These are phyloP conservation scores for Microctonus brassicae DNA, from an alignment of 2,888 invertebrate species.

Conservation along the genomic window DNA sequence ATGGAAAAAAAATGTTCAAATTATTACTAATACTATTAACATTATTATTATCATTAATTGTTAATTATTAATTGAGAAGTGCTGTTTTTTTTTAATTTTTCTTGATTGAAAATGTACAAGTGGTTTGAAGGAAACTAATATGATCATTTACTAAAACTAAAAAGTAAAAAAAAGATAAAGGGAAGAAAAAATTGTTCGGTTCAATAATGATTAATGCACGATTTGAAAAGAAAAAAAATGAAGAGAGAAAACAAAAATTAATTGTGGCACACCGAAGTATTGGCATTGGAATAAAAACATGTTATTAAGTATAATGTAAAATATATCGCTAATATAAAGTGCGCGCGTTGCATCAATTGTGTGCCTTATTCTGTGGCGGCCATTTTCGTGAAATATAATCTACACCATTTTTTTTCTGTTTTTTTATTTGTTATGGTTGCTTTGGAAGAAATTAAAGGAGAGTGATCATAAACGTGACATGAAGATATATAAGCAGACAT, in stretches of 20 bases:
- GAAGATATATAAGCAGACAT: neutral
- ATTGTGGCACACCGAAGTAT: constrained; percentile 17
- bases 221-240: constrained; percentile 13
- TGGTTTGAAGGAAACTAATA: too few species aligned
- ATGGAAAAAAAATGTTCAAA: constrained; percentile 1
- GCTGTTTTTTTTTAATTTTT: too few species aligned
- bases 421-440: constrained; percentile 43
- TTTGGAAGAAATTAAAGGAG: constrained; percentile 23
- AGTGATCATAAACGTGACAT: constrained; percentile 7
- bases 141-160: neutral
- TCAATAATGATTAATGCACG: constrained; percentile 7
- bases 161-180: neutral
- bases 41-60: neutral
- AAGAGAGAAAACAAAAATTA: constrained; percentile 24
- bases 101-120: neutral
- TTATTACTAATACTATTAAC: neutral
- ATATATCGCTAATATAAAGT: constrained; percentile 56
- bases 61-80: neutral
- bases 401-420: constrained; percentile 34
- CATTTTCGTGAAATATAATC: constrained; percentile 63
- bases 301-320: constrained; percentile 45
- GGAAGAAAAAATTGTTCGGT: neutral
- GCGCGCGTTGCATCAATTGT: constrained; percentile 69
- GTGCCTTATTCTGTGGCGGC: constrained; percentile 69
- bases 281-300: constrained; percentile 18